phyloP scores from a whole-genome alignment of 2,797 vertebrate species.

The Mus minutoides region DNA sequence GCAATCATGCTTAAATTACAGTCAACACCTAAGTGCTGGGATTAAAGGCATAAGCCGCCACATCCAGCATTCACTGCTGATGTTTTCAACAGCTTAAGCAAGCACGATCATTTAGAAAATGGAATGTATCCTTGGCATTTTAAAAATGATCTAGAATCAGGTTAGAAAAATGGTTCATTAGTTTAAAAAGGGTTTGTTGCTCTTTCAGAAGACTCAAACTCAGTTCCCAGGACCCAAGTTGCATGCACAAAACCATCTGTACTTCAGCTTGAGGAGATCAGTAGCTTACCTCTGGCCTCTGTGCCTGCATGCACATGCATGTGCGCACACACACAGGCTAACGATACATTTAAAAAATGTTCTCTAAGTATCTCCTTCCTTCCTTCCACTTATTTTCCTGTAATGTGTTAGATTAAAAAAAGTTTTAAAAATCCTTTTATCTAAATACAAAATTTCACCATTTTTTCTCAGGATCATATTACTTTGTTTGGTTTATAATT shows the following conservation, averaged over 20 bases:
- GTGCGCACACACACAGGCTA: neutral
- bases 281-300: neutral
- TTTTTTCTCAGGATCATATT: neutral
- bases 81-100: neutral
- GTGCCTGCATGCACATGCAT: neutral
- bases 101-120: conserved; percentile 46
- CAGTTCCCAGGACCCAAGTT: neutral
- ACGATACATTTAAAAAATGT: neutral
- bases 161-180: neutral
- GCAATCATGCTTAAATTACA: neutral
- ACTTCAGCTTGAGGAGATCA: neutral
- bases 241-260: neutral
- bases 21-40: no score
- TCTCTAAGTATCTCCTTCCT: neutral
- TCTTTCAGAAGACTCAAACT: neutral
- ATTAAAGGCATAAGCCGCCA: neutral
- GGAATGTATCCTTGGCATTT: neutral
- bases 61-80: neutral
- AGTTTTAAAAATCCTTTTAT: conserved; percentile 39
- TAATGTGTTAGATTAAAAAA: conserved; percentile 3
- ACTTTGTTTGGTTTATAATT: conserved; percentile 53
- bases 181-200: neutral
- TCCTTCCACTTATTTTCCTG: conserved; percentile 13
- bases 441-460: conserved; percentile 29
- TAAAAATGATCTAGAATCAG: conserved; percentile 25